A percentile compares a stretch with the other conserved stretches of the same genome.
Evolutionary conservation across 2,888 invertebrate genomes (phyloP).

Genomic region (Minunthozetes semirufus): DNA sequence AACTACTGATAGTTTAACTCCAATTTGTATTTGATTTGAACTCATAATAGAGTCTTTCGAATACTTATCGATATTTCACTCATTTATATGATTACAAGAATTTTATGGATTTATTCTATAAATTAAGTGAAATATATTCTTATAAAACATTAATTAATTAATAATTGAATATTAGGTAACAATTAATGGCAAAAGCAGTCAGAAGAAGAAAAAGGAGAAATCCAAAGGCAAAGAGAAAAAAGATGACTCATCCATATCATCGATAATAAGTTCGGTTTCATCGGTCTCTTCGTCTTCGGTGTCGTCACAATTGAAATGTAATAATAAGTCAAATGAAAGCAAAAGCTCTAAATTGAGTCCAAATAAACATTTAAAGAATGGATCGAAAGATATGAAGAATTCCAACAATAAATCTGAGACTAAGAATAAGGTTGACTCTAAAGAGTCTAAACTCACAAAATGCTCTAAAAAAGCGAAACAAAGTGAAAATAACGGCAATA

Average conservation of each 20-base stretch:
- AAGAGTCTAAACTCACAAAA: background rate
- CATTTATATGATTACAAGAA: too few relatives aligned
- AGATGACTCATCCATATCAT: slow-evolving; percentile 3
- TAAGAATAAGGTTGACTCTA: background rate
- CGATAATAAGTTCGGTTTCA: background rate
- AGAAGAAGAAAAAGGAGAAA: slow-evolving; percentile 6
- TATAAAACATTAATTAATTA: background rate
- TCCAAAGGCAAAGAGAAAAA: too few relatives aligned
- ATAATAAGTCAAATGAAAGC: background rate
- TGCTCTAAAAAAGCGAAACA: slow-evolving; percentile 2
- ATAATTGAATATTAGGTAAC: background rate
- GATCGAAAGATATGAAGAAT: background rate
- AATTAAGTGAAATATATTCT: too few relatives aligned
- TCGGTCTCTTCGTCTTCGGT: background rate
- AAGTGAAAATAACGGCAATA: slow-evolving; percentile 7
- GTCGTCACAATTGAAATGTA: background rate
- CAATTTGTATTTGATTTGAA: too few relatives aligned
- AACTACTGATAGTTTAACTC: too few relatives aligned
- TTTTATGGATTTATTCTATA: too few relatives aligned
- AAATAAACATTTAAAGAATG: background rate
- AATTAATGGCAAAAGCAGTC: background rate
- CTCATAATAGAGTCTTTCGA: too few relatives aligned
- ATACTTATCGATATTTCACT: too few relatives aligned
- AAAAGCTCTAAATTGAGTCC: background rate
- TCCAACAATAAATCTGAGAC: background rate